phyloP scores from a whole-genome alignment of 2,888 invertebrate genomes.

The Agrotis exclamationis region DNA sequence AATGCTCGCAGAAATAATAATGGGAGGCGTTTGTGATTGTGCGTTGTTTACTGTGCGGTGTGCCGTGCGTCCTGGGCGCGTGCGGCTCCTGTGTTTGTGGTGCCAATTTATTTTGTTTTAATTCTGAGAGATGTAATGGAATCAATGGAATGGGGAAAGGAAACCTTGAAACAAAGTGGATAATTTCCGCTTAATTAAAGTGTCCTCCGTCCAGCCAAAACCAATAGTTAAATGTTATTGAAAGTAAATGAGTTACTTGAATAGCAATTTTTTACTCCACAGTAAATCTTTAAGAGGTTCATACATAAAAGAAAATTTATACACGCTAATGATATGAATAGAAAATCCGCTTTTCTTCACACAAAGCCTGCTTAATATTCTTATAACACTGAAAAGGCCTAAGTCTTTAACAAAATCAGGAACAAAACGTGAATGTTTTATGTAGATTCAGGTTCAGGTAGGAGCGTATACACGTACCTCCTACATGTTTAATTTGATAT shows the following conservation, averaged over 20 bases:
- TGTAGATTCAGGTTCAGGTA: slow-evolving; percentile 63
- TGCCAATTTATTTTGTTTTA: slow-evolving; percentile 60
- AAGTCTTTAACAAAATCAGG: slow-evolving; percentile 56
- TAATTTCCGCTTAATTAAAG: background rate
- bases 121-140: slow-evolving; percentile 45
- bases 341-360: slow-evolving; percentile 30
- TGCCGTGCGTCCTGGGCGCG: slow-evolving; percentile 68
- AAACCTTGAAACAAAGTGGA: background rate
- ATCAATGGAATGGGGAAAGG: slow-evolving; percentile 13
- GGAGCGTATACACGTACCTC: slow-evolving; percentile 59
- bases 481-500: slow-evolving; percentile 88
- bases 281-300: background rate
- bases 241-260: background rate
- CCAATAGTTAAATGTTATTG: background rate
- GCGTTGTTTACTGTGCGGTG: slow-evolving; percentile 75
- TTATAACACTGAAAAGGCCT: slow-evolving; percentile 30
- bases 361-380: slow-evolving; percentile 40
- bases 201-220: background rate
- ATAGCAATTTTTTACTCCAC: background rate
- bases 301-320: background rate
- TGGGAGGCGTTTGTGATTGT: slow-evolving; percentile 82
- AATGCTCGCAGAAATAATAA: slow-evolving; percentile 89
- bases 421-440: slow-evolving; percentile 58
- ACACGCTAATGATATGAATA: slow-evolving; percentile 1
- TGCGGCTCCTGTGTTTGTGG: slow-evolving; percentile 57